phyloP scores from a whole-genome alignment of 2,113 vertebrate genomes.

The Nettapus auritus region DNA sequence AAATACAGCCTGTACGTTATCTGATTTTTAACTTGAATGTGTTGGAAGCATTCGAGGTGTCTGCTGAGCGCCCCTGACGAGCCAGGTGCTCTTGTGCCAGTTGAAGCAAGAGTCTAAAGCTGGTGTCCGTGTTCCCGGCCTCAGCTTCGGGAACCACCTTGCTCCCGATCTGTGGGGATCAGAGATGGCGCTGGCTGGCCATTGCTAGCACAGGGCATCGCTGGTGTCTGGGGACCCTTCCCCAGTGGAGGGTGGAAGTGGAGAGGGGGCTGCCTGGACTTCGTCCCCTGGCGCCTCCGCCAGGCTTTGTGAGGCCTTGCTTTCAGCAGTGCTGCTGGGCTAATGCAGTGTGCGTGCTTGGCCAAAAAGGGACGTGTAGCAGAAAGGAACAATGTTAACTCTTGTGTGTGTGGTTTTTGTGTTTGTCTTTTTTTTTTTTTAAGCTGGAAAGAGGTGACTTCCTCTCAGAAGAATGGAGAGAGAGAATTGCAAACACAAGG shows the following conservation, averaged over 20 bases:
- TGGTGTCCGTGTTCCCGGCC: neutral
- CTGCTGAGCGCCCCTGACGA: neutral
- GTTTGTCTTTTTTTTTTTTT: constrained; percentile 47
- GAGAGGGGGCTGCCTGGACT: neutral
- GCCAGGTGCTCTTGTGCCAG: neutral
- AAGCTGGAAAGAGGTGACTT: constrained; percentile 98
- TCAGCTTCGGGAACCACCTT: neutral
- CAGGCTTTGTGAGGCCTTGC: neutral
- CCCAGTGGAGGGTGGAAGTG: neutral
- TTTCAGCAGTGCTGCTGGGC: neutral
- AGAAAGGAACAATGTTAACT: neutral
- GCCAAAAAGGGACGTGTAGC: neutral
- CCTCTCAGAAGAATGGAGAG: constrained; percentile 97
- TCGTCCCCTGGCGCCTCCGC: fast-evolving
- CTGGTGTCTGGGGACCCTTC: neutral
- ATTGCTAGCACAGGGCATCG: fast-evolving
- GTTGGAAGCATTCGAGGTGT: neutral
- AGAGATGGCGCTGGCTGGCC: fast-evolving
- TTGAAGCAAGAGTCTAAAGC: neutral
- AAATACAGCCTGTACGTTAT: neutral
- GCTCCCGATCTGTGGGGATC: too few relatives aligned
- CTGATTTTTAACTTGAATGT: neutral
- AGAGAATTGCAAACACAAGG: constrained; percentile 98
- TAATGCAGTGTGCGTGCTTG: neutral
- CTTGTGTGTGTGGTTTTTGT: neutral